Conservation (phyloP, 64 coral and sea anemone genomes). For the Cladopsammia gracilis region DNA sequence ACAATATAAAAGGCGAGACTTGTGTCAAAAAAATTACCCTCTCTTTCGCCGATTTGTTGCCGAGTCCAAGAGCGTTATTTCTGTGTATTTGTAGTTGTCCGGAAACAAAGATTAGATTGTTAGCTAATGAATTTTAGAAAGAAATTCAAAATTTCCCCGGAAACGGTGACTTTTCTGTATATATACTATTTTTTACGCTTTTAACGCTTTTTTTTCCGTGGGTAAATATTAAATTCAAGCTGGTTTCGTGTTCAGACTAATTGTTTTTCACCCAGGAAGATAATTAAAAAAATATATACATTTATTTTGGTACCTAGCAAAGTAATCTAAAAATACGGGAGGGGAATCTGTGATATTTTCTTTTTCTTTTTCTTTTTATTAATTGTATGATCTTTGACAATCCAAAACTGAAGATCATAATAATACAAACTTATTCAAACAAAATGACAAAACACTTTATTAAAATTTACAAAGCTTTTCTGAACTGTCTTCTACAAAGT, state of each 20-base stretch:
- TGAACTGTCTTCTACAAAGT: neutral
- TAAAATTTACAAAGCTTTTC: constrained; percentile 33
- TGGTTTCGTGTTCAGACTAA: neutral
- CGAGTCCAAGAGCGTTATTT: neutral
- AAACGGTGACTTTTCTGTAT: neutral
- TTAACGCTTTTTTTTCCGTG: neutral
- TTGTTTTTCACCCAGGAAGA: neutral
- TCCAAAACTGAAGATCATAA: neutral
- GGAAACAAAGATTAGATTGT: constrained; percentile 11
- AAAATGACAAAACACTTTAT: constrained; percentile 5
- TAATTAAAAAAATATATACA: neutral
- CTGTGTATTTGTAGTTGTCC: neutral
- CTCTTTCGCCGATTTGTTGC: neutral
- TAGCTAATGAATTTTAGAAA: constrained; percentile 5
- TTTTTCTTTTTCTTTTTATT: neutral
- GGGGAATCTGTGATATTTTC: neutral
- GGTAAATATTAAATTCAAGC: neutral
- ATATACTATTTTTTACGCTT: neutral
- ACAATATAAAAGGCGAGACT: neutral
- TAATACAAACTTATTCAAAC: neutral
- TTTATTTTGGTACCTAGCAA: neutral
- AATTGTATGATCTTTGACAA: neutral
- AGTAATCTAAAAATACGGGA: neutral
- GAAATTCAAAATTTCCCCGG: neutral
- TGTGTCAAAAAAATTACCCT: neutral